Percentiles rank a stretch among this genome's conserved stretches.
Evolutionary conservation across 1,140 invertebrate species (phyloP).

Genomic region (Drosophila parvula): DNA sequence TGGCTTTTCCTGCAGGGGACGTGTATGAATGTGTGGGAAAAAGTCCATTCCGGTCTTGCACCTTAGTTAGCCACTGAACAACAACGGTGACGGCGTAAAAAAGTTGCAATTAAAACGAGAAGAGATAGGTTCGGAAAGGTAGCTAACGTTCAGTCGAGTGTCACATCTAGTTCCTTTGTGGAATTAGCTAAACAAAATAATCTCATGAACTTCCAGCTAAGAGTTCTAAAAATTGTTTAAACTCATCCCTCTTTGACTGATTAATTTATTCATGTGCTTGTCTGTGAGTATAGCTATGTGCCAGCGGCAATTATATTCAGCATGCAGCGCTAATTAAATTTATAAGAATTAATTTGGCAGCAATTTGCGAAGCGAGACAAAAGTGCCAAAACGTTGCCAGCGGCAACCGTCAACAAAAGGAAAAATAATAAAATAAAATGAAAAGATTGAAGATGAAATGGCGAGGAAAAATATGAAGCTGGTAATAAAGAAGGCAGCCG

Average conservation of each 20-base stretch:
- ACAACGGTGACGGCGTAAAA: conserved; percentile 30
- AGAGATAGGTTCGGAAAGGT: conserved; percentile 11
- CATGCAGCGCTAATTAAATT: conserved; percentile 75
- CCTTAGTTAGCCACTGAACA: conserved; percentile 59
- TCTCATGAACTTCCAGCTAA: not conserved
- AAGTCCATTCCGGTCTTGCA: conserved; percentile 58
- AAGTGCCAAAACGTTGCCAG: conserved; percentile 56
- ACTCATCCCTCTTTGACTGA: not conserved
- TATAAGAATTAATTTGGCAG: conserved; percentile 76
- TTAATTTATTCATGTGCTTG: conserved; percentile 15
- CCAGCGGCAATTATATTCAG: conserved; percentile 42
- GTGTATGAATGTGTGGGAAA: conserved; percentile 28
- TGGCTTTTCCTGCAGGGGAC: conserved; percentile 7
- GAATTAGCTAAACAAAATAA: conserved; percentile 19
- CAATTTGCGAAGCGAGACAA: conserved; percentile 54
- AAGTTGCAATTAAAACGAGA: conserved; percentile 23
- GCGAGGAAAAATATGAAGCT: conserved; percentile 19
- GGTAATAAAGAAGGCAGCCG: conserved; percentile 59
- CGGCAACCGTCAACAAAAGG: conserved; percentile 45
- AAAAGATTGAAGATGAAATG: conserved; percentile 34
- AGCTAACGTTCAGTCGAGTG: not conserved
- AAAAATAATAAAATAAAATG: conserved; percentile 6
- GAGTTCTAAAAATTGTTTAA: not conserved
- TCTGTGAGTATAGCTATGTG: conserved; percentile 29
- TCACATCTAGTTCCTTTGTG: not conserved